A percentile compares a stretch with the other conserved stretches of the same genome.
Conservation (phyloP, 2,797 vertebrate genomes). For the Gastrophryne carolinensis region DNA sequence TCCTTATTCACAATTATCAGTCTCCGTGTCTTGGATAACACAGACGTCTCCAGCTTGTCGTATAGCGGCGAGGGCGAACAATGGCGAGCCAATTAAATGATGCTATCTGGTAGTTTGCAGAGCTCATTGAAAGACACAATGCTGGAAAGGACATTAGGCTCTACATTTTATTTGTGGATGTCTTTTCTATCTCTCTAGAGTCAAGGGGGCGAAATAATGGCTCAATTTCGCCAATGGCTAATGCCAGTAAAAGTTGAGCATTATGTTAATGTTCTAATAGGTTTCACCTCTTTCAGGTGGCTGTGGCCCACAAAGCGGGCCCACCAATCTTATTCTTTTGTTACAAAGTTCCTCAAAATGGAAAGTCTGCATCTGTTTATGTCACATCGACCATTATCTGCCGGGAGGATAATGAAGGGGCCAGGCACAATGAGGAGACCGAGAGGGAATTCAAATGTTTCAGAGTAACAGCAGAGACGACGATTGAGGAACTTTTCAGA, state of each 20-base stretch:
- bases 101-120: conserved; percentile 38
- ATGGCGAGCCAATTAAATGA: conserved; percentile 49
- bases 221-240: not conserved
- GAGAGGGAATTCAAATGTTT: not conserved
- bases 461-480: not conserved
- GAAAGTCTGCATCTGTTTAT: not conserved
- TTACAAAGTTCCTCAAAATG: not conserved
- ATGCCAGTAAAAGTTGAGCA: not conserved
- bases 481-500: not conserved
- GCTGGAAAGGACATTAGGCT: conserved; percentile 13
- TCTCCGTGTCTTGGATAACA: conserved; percentile 38
- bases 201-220: not conserved
- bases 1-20: conserved; percentile 24
- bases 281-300: not conserved
- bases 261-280: not conserved
- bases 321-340: not conserved
- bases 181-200: not conserved
- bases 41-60: conserved; percentile 17
- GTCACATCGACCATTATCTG: not conserved
- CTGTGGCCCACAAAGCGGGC: not conserved
- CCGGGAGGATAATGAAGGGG: too few relatives aligned
- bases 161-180: conserved; percentile 3
- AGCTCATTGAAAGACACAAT: conserved; percentile 42
- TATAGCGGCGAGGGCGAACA: conserved; percentile 17
- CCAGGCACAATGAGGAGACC: not conserved